Conservation (phyloP, 2,113 vertebrate species). For the Ailurus styani region DNA sequence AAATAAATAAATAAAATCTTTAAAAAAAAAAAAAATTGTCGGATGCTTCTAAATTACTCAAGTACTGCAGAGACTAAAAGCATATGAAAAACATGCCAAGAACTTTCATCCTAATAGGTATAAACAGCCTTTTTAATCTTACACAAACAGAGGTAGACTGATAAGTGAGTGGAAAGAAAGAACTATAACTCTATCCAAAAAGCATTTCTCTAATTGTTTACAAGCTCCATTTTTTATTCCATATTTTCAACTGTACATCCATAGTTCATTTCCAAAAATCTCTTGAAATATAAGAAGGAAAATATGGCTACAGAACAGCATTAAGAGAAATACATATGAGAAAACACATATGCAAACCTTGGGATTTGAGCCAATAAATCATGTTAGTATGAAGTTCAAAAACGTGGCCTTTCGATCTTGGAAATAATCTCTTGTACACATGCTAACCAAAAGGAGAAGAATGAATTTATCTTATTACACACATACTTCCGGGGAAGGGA, state of each 20-base stretch:
- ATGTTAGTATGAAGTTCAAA: not conserved
- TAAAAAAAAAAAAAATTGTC: no score
- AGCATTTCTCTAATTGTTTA: not conserved
- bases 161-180: not conserved
- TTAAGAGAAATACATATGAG: not conserved
- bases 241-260: conserved; percentile 6
- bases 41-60: not conserved
- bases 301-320: not conserved
- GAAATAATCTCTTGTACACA: not conserved
- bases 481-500: not conserved
- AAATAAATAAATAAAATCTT: no score
- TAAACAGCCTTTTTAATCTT: not conserved
- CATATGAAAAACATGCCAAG: not conserved
- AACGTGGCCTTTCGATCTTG: not conserved
- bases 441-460: not conserved
- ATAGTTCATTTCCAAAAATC: conserved; percentile 15
- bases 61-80: not conserved
- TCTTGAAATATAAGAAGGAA: conserved; percentile 27
- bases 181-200: not conserved
- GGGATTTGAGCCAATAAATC: not conserved
- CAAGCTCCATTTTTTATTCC: not conserved
- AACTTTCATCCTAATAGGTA: not conserved
- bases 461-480: not conserved
- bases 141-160: not conserved
- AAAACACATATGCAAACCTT: not conserved